These are phyloP conservation scores for Hirundo rustica DNA, from an alignment of 2,797 vertebrate species.

Conservation along the genomic window DNA sequence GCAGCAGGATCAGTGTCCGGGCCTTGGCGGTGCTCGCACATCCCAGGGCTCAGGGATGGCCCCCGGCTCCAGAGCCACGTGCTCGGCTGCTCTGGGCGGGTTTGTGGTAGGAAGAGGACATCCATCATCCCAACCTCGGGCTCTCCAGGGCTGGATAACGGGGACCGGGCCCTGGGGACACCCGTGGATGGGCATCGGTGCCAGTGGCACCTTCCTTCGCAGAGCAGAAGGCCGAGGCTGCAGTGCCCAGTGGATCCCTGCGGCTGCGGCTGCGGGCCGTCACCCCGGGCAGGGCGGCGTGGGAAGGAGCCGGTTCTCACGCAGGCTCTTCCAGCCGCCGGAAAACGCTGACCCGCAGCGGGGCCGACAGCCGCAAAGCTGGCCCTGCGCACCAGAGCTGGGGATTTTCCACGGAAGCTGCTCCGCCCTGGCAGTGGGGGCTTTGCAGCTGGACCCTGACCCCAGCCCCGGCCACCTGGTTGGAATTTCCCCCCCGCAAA, in stretches of 20 bases:
- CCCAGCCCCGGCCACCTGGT: fast-evolving
- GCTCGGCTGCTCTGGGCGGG: fast-evolving
- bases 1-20: fast-evolving
- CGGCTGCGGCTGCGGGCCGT: no score
- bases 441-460: background rate
- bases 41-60: background rate
- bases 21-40: fast-evolving
- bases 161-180: fast-evolving
- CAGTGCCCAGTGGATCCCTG: fast-evolving
- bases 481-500: background rate
- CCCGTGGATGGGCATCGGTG: fast-evolving
- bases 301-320: constrained; percentile 29
- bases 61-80: fast-evolving
- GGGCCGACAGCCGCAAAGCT: background rate
- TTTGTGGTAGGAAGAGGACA: background rate
- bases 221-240: background rate
- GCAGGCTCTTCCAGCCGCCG: background rate
- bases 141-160: background rate
- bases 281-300: background rate
- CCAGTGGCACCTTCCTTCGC: fast-evolving
- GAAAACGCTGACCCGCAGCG: background rate
- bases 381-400: fast-evolving
- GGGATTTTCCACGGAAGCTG: background rate
- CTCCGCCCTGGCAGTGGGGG: background rate
- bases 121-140: background rate